Conservation (phyloP, 1,140 invertebrate species). For the Manduca sexta region DNA sequence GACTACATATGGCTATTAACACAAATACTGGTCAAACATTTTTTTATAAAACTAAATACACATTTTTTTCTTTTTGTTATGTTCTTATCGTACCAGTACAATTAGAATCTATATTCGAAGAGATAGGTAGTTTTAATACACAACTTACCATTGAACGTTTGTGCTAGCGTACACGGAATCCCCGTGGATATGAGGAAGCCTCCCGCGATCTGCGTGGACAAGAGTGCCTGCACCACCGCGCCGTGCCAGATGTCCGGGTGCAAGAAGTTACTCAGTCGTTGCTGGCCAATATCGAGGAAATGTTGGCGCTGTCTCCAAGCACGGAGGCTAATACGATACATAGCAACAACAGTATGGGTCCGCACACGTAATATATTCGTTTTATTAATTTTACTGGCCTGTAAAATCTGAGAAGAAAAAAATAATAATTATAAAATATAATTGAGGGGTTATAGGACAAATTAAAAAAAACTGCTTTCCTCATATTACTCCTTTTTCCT, state of each 20-base stretch:
- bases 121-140: no score
- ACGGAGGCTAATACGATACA: constrained; percentile 18
- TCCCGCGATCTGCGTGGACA: constrained; percentile 74
- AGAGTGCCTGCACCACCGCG: constrained; percentile 73
- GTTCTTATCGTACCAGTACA: no score
- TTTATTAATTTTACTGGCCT: constrained; percentile 54
- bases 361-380: constrained; percentile 34
- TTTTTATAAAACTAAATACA: no score
- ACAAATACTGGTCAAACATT: no score
- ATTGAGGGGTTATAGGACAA: not conserved
- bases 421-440: not conserved
- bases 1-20: no score
- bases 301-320: constrained; percentile 18
- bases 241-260: constrained; percentile 70
- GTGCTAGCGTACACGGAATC: constrained; percentile 74
- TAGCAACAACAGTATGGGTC: constrained; percentile 30
- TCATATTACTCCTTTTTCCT: not conserved
- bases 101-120: no score
- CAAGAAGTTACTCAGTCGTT: constrained; percentile 28
- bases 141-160: constrained; percentile 75
- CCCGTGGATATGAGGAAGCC: constrained; percentile 75
- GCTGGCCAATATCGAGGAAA: constrained; percentile 14
- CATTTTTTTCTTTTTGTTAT: no score
- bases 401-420: constrained; percentile 55
- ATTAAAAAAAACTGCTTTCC: not conserved